Percentiles rank a stretch among this genome's conserved stretches.
phyloP scores from a whole-genome alignment of 2,888 invertebrate species.

The Andrena chrysosceles region DNA sequence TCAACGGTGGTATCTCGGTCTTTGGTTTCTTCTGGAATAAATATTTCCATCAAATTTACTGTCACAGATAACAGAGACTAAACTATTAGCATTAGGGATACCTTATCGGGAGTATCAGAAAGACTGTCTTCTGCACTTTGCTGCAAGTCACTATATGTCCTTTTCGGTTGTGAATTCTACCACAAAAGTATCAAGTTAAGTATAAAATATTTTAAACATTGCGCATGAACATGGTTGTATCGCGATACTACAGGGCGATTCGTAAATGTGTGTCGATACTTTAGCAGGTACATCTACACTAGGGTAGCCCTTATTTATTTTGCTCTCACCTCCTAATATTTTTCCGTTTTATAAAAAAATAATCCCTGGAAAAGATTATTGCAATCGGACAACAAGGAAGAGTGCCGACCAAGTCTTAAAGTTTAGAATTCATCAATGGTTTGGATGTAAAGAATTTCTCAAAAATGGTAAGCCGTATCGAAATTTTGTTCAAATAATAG shows the following conservation, averaged over 20 bases:
- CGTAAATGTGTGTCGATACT: neutral
- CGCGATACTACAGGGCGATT: neutral
- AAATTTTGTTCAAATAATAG: too few species aligned
- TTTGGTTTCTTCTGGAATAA: conserved; percentile 71
- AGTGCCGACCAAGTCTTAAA: too few species aligned
- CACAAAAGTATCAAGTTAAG: conserved; percentile 25
- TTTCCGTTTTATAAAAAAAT: too few species aligned
- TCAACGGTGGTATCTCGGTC: conserved; percentile 40
- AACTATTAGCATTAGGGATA: conserved; percentile 20
- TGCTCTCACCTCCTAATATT: too few species aligned
- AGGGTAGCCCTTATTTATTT: too few species aligned
- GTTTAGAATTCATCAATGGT: too few species aligned
- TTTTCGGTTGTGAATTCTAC: conserved; percentile 44
- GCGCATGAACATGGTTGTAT: neutral
- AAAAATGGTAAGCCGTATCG: too few species aligned
- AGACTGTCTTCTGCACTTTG: conserved; percentile 41
- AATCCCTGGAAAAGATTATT: too few species aligned
- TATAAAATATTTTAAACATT: neutral
- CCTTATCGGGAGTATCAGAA: conserved; percentile 54
- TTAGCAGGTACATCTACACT: too few species aligned
- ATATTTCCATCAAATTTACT: neutral
- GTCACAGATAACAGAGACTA: neutral
- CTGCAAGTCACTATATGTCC: conserved; percentile 35
- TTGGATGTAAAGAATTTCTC: too few species aligned
- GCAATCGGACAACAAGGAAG: too few species aligned